Evolutionary conservation across 2,888 invertebrate species (phyloP).

Genomic region (Pandemis heparana): DNA sequence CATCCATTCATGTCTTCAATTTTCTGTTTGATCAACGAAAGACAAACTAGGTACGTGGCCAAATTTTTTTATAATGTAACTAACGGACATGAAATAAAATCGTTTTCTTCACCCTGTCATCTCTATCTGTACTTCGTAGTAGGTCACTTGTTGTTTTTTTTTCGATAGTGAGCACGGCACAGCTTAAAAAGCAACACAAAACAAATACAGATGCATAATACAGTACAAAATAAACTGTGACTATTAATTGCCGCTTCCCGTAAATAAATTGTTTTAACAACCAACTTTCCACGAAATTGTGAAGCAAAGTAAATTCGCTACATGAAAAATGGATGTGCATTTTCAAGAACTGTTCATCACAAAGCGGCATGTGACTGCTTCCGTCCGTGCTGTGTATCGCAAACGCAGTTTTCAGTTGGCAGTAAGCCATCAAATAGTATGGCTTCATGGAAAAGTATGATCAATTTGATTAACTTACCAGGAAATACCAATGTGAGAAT

Average conservation of each 20-base stretch:
- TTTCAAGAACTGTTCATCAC: slow-evolving; percentile 6
- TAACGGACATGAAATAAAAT: too few relatives aligned
- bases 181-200: too few relatives aligned
- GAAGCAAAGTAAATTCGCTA: neutral
- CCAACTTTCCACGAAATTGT: neutral
- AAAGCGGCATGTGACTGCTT: neutral
- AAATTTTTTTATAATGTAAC: too few relatives aligned
- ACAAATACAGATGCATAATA: too few relatives aligned
- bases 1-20: too few relatives aligned
- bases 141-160: too few relatives aligned
- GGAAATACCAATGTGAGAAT: neutral
- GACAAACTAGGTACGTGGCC: too few relatives aligned
- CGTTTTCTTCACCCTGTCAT: too few relatives aligned
- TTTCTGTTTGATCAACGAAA: too few relatives aligned
- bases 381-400: neutral
- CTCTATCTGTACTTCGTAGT: too few relatives aligned
- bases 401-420: neutral
- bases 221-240: neutral
- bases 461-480: neutral
- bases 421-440: slow-evolving; percentile 4
- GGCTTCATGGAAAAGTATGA: neutral
- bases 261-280: neutral
- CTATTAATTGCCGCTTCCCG: neutral
- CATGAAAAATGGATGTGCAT: neutral
- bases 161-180: too few relatives aligned